These are phyloP conservation scores for Stegodyphus mimosarum DNA, from an alignment of 1,140 invertebrate genomes.

Conservation along the genomic window DNA sequence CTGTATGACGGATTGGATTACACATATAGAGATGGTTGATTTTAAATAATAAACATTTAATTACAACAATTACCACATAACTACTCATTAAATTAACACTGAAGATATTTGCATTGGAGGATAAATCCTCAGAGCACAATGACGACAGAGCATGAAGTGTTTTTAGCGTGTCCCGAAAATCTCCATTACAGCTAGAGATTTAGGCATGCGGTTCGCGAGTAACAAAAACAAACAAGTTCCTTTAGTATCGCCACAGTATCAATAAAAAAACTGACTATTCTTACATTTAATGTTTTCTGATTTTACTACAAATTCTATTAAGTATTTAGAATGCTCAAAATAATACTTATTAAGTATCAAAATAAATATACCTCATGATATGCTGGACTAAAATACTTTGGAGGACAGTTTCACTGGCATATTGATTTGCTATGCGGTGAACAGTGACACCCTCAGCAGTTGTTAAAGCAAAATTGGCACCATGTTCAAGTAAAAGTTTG, in stretches of 20 bases:
- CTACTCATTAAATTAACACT: too few relatives aligned
- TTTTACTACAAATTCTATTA: too few relatives aligned
- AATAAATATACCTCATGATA: conserved; percentile 63
- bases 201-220: neutral
- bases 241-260: too few relatives aligned
- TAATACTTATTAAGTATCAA: neutral
- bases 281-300: neutral
- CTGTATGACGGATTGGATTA: too few relatives aligned
- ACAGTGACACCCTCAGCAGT: conserved; percentile 64
- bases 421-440: conserved; percentile 64
- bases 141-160: too few relatives aligned
- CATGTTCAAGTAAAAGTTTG: conserved; percentile 65
- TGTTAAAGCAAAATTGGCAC: conserved; percentile 65
- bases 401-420: conserved; percentile 62
- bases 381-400: conserved; percentile 65
- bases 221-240: neutral
- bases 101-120: too few relatives aligned
- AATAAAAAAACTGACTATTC: neutral
- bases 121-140: too few relatives aligned
- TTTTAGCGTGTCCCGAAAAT: neutral
- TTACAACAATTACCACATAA: too few relatives aligned
- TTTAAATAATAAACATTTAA: too few relatives aligned
- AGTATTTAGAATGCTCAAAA: neutral
- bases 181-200: too few relatives aligned
- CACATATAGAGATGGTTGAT: too few relatives aligned